A percentile compares a stretch with the other conserved stretches of the same genome.
These are phyloP conservation scores for Harpalus rubripes DNA, from an alignment of 2,888 invertebrate species.

Conservation along the genomic window DNA sequence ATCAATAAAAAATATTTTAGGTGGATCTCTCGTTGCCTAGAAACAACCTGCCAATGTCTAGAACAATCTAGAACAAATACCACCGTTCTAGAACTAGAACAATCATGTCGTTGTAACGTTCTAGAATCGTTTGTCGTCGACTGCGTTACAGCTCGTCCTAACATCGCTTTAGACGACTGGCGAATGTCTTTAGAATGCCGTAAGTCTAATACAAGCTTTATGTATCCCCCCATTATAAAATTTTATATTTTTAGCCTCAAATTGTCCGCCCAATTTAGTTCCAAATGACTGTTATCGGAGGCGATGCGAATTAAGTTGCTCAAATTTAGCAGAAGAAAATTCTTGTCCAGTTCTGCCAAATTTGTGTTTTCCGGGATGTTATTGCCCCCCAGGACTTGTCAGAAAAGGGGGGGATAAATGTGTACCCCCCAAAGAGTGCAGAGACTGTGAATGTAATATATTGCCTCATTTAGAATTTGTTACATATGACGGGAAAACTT, in stretches of 20 bases:
- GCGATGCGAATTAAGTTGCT: conserved; percentile 89
- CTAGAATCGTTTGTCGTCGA: conserved; percentile 86
- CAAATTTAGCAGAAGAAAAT: conserved; percentile 80
- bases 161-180: conserved; percentile 85
- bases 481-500: conserved; percentile 89
- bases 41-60: conserved; percentile 87
- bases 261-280: conserved; percentile 87
- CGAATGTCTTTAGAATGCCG: conserved; percentile 85
- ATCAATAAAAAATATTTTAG: background rate
- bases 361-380: conserved; percentile 90
- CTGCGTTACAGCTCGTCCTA: conserved; percentile 83
- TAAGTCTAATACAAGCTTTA: conserved; percentile 75
- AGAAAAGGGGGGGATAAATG: conserved; percentile 85
- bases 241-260: conserved; percentile 79
- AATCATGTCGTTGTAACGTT: conserved; percentile 84
- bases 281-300: conserved; percentile 90
- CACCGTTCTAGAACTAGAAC: conserved; percentile 71
- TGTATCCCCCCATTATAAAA: background rate
- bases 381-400: conserved; percentile 88
- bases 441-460: conserved; percentile 86
- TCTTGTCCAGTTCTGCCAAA: conserved; percentile 83
- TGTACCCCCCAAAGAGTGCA: conserved; percentile 85
- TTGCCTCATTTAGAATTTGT: conserved; percentile 89
- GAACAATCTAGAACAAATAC: conserved; percentile 74
- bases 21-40: conserved; percentile 81